These are phyloP conservation scores for Cichlasoma orientale DNA, from an alignment of 2,797 vertebrate species.

Conservation along the genomic window DNA sequence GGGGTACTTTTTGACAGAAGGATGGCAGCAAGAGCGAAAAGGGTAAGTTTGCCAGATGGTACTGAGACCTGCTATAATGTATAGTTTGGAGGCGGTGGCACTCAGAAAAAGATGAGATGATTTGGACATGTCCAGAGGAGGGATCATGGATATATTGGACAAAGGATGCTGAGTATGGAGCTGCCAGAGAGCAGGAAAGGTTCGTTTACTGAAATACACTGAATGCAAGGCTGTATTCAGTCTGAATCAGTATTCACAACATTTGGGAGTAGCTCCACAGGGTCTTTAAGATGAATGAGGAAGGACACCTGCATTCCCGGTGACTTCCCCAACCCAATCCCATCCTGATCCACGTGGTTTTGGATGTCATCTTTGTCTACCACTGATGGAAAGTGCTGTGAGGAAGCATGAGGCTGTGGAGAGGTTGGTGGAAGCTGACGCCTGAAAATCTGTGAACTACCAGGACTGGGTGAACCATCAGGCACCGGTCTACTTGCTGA, in stretches of 20 bases:
- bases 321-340: background rate
- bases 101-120: background rate
- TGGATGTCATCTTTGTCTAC: background rate
- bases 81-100: background rate
- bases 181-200: background rate
- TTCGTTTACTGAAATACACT: background rate
- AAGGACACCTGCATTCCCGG: conserved; percentile 59
- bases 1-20: no score
- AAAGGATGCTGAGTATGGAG: no score
- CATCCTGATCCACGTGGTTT: background rate
- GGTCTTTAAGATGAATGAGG: conserved; percentile 66
- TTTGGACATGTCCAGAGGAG: no score
- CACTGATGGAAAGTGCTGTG: conserved; percentile 16
- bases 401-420: conserved; percentile 13
- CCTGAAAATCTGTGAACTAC: conserved; percentile 37
- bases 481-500: conserved; percentile 19
- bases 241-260: conserved; percentile 54
- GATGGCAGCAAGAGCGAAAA: background rate
- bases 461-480: conserved; percentile 27
- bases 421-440: conserved; percentile 1
- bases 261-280: conserved; percentile 65
- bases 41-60: background rate
- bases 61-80: background rate
- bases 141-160: no score
- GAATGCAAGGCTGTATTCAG: conserved; percentile 33